phyloP scores from a whole-genome alignment of 2,888 invertebrate genomes.

The Ophion costatus region DNA sequence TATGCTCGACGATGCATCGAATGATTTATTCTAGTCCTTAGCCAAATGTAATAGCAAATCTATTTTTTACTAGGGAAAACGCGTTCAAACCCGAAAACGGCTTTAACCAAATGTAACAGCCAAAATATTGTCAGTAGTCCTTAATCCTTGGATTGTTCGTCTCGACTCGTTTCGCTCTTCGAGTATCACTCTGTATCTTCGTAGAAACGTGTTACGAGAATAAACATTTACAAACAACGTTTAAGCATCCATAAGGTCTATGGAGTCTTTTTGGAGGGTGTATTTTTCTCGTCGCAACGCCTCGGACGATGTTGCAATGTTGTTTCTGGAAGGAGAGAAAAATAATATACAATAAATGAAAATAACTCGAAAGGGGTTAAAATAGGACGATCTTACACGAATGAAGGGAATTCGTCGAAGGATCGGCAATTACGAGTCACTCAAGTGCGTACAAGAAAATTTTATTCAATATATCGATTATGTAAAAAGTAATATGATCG shows the following conservation, averaged over 20 bases:
- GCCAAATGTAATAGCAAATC: not conserved
- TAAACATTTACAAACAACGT: not conserved
- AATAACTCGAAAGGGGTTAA: too few species aligned
- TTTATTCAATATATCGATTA: constrained; percentile 47
- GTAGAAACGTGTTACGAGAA: constrained; percentile 10
- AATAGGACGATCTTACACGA: too few species aligned
- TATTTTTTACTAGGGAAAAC: too few species aligned
- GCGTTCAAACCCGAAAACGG: too few species aligned
- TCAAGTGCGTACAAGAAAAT: not conserved
- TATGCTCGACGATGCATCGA: constrained; percentile 19
- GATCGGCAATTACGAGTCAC: too few species aligned
- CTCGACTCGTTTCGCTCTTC: not conserved
- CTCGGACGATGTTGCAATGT: not conserved
- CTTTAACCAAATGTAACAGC: too few species aligned
- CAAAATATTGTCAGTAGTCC: not conserved
- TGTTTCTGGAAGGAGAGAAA: too few species aligned
- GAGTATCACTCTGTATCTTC: not conserved
- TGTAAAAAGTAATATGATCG: constrained; percentile 25
- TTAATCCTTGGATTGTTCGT: not conserved
- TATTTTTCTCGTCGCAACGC: not conserved
- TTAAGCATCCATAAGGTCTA: too few species aligned
- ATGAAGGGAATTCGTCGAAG: too few species aligned
- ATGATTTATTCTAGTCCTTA: constrained; percentile 50
- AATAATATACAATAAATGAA: too few species aligned
- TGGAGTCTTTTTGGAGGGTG: too few species aligned